Evolutionary conservation across 2,113 vertebrate species (phyloP), one percentile per base, ranked within the genome.

Genomic region (Sinocyclocheilus rhinocerous): DNA sequence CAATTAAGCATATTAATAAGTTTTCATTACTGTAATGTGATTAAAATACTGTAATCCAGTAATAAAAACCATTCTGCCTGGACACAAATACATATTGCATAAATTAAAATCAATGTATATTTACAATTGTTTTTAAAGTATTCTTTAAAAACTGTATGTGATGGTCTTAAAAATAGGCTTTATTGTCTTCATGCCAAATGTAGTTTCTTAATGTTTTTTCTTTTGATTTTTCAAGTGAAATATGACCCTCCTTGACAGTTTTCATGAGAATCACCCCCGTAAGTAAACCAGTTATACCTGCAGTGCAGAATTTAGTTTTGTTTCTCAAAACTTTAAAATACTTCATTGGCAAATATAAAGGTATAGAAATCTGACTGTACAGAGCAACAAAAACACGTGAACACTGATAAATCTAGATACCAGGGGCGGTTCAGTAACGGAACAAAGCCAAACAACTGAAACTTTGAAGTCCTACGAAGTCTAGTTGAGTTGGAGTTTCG

Each of bases 251-350:
- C 8, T 50, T 29, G 78, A 82, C 63, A 22, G n/a, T 33, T 82
- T n/a, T 73, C 22, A 12, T 73, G 81, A 84, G 81, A 59, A 39
- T 73, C 69, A 26, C 52, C 3, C 65, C 52, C 20, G 22, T 73
- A 94, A 95, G 93, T 94, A 96, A 97, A 94, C 93, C 93, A 96
- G 97, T 96, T 96, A 97, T 96, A 97, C 93, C 61, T 97, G 97
- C 98, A 99, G 97, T 99, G 98, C 97, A 98, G 81, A 84, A 96
- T 96, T 96, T 86, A 84, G 94, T 96, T 97, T 94, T 94, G 96
- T 97, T 97, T 97, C 95, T 93, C 95, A 95, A 93, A 97, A 97
- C 95, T 95, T 96, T 96, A 98, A 98, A 99, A 99, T 97, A 98
- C 96, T 94, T 96, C 95, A 95, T 94, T 96, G 94, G 97, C 94